These are phyloP conservation scores for Athrips mouffetella DNA, from an alignment of 2,888 invertebrate species.

Conservation along the genomic window DNA sequence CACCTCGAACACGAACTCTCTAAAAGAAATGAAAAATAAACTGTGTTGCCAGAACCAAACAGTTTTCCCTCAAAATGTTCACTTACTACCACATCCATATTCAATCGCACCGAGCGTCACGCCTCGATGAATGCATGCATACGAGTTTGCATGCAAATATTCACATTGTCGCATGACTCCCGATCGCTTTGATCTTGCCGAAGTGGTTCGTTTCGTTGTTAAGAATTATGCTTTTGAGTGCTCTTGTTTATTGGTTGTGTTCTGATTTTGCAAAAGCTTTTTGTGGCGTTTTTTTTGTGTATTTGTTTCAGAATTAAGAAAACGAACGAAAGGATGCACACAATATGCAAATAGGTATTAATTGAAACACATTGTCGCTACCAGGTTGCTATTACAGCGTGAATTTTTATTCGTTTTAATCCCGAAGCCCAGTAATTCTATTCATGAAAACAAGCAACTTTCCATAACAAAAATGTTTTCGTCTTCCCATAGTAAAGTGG, in stretches of 20 bases:
- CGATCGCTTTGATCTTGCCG: slow-evolving; percentile 36
- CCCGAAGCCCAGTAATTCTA: too few relatives aligned
- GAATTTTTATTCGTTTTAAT: too few relatives aligned
- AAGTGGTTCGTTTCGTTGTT: slow-evolving; percentile 11
- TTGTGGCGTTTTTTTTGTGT: not conserved
- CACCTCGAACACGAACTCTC: not conserved
- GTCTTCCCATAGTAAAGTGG: too few relatives aligned
- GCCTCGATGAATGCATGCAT: slow-evolving; percentile 17
- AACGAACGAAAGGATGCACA: too few relatives aligned
- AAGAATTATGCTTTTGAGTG: slow-evolving; percentile 6
- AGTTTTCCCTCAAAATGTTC: slow-evolving; percentile 3
- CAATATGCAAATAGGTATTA: too few relatives aligned
- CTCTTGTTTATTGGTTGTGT: slow-evolving; percentile 3
- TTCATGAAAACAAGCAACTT: too few relatives aligned
- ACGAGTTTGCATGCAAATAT: slow-evolving; percentile 11
- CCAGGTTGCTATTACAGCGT: too few relatives aligned
- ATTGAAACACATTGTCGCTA: too few relatives aligned
- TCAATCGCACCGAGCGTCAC: slow-evolving; percentile 13
- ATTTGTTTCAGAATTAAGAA: not conserved
- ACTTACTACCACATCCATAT: slow-evolving; percentile 17
- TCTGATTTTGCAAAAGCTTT: not conserved
- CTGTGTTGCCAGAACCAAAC: not conserved
- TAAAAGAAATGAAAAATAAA: not conserved
- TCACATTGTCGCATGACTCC: slow-evolving; percentile 27
- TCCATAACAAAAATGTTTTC: too few relatives aligned